Evolutionary conservation across 2,888 invertebrate genomes (phyloP).

Genomic region (Thera britannica): DNA sequence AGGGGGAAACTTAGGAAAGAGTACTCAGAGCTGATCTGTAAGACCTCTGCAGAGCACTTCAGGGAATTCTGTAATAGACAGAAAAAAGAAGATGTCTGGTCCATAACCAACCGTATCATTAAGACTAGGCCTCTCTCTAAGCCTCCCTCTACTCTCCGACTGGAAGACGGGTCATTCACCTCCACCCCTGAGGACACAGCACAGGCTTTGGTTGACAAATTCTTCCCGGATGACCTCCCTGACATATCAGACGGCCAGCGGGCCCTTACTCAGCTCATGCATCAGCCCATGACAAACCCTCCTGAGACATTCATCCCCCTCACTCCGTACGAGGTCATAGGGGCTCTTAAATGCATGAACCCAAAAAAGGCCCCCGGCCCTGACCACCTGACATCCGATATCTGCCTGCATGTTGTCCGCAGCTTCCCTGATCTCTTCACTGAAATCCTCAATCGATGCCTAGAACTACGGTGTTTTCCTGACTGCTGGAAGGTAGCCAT

Average conservation of each 20-base stretch:
- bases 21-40: not conserved
- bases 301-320: not conserved
- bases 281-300: not conserved
- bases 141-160: slow-evolving; percentile 1
- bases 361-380: not conserved
- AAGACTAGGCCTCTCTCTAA: not conserved
- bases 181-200: not conserved
- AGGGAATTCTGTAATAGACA: not conserved
- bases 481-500: not conserved
- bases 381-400: not conserved
- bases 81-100: slow-evolving; percentile 9
- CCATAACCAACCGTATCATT: slow-evolving; percentile 2
- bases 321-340: not conserved
- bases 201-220: not conserved
- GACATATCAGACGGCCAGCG: not conserved
- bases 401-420: not conserved
- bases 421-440: not conserved
- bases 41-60: not conserved
- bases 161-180: not conserved
- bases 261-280: no score
- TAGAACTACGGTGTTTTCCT: not conserved
- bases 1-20: not conserved
- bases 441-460: not conserved
- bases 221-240: not conserved
- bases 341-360: not conserved